phyloP scores from a whole-genome alignment of 2,888 invertebrate genomes.

The Cataglyphis livida region DNA sequence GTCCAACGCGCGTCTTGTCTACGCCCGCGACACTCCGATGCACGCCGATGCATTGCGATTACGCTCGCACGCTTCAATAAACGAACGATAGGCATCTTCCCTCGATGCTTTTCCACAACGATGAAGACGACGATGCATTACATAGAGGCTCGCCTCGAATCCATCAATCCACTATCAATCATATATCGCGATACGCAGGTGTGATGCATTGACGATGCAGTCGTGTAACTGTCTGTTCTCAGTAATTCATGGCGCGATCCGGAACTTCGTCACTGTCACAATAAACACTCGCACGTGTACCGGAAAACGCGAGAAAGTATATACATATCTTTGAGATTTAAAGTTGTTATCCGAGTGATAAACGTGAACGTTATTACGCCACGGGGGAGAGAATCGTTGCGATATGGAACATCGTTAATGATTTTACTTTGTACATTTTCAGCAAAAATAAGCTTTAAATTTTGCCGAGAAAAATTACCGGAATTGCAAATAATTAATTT shows the following conservation, averaged over 20 bases:
- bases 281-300: slow-evolving; percentile 63
- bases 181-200: slow-evolving; percentile 28
- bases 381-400: background rate
- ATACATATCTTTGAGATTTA: slow-evolving; percentile 8
- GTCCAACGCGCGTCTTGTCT: slow-evolving; percentile 10
- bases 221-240: slow-evolving; percentile 55
- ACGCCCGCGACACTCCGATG: background rate
- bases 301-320: slow-evolving; percentile 4
- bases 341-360: slow-evolving; percentile 18
- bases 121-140: background rate
- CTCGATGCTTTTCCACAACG: slow-evolving; percentile 11
- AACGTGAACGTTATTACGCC: background rate
- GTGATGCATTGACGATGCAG: slow-evolving; percentile 21
- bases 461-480: background rate
- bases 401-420: background rate
- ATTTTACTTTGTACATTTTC: background rate
- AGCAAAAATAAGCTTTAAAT: background rate
- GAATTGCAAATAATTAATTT: background rate
- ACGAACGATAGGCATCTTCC: slow-evolving; percentile 40
- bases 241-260: slow-evolving; percentile 67
- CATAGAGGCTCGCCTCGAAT: slow-evolving; percentile 13
- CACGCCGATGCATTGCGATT: slow-evolving; percentile 21
- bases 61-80: slow-evolving; percentile 15
- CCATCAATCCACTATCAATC: slow-evolving; percentile 21
- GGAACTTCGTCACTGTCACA: slow-evolving; percentile 56